Evolutionary conservation across 2,113 vertebrate species (phyloP).

Genomic region (Erythrolamprus reginae): DNA sequence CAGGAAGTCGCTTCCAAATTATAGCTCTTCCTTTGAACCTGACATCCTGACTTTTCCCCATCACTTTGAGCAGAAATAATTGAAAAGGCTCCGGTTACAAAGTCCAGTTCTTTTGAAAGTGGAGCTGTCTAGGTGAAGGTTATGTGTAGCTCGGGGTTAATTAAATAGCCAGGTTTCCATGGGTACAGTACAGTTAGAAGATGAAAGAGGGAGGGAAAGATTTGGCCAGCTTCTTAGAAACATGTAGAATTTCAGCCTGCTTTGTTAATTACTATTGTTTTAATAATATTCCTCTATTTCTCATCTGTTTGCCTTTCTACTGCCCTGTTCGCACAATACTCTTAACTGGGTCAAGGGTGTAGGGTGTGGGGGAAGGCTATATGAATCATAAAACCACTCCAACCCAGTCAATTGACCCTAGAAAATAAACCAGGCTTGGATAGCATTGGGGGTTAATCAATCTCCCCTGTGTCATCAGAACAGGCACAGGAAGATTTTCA

Average conservation of each 20-base stretch:
- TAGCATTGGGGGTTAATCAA: background rate
- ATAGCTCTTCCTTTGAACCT: slow-evolving; percentile 75
- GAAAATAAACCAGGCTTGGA: background rate
- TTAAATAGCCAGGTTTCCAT: slow-evolving; percentile 81
- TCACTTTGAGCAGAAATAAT: slow-evolving; percentile 81
- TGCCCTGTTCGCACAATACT: background rate
- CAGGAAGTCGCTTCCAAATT: slow-evolving; percentile 67
- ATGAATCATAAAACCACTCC: background rate
- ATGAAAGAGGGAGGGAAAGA: slow-evolving; percentile 50
- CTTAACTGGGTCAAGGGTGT: background rate
- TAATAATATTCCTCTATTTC: slow-evolving; percentile 43
- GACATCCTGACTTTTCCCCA: slow-evolving; percentile 80
- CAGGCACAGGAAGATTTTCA: background rate
- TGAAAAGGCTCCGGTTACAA: slow-evolving; percentile 80
- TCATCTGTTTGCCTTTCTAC: background rate
- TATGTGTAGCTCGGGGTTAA: slow-evolving; percentile 77
- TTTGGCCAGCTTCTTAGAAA: slow-evolving; percentile 69
- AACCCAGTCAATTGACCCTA: background rate
- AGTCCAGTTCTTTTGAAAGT: slow-evolving; percentile 74
- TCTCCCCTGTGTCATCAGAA: background rate
- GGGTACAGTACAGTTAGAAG: slow-evolving; percentile 63
- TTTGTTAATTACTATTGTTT: slow-evolving; percentile 66
- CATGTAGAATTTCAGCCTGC: slow-evolving; percentile 65
- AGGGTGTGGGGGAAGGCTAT: background rate
- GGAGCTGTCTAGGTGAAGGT: slow-evolving; percentile 77